Evolutionary conservation across 2,888 invertebrate species (phyloP), one percentile per base, ranked within the genome.

Genomic region (Coelopa pilipes): DNA sequence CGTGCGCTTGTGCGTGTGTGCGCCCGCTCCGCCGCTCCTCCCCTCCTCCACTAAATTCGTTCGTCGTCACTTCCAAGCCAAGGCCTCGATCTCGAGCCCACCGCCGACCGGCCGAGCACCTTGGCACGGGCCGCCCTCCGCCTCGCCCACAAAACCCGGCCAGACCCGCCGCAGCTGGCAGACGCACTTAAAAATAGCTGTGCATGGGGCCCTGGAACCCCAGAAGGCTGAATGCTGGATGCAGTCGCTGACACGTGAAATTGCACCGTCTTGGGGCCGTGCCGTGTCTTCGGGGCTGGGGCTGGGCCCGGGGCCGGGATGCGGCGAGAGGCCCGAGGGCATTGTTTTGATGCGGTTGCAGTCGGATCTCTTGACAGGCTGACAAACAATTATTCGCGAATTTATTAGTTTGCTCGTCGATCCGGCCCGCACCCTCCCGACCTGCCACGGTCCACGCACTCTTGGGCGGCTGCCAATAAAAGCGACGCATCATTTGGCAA

Each of bases 331-430:
- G 15, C 47, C 46, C 24, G 24, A 65, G 24, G 49, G 10, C n/a
- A 15, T 12, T 49, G 49, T 24, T 66, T 49, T 19, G 12, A 13
- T 66, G 1, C 19, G 19, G 12, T 21, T 12, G 24, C 24, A 13
- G 50, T 21, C 5, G 21, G 50, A 21, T 53, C 21, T 60, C 19
- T 75, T 75, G 75, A 73, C 75, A 75, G n/a, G 50, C 59, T 72
- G 74, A 69, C 75, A 75, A 66, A 34, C 68, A 53, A 68, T 75
- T 34, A 73, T 70, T 71, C 62, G 73, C 70, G 53, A 63, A 67
- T 70, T 75, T 73, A 62, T 63, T 65, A 49, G 67, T 66, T 70
- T 50, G 70, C 68, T 75, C 70, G 62, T 19, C 53, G 47, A 15
- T 60, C 67, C 66, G 66, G 60, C 1, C 73, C 68, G 15, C 47